A percentile compares a stretch with the other conserved stretches of the same genome.
These are phyloP conservation scores for Agrypnia vestita DNA, from an alignment of 1,140 invertebrate genomes.

Conservation along the genomic window DNA sequence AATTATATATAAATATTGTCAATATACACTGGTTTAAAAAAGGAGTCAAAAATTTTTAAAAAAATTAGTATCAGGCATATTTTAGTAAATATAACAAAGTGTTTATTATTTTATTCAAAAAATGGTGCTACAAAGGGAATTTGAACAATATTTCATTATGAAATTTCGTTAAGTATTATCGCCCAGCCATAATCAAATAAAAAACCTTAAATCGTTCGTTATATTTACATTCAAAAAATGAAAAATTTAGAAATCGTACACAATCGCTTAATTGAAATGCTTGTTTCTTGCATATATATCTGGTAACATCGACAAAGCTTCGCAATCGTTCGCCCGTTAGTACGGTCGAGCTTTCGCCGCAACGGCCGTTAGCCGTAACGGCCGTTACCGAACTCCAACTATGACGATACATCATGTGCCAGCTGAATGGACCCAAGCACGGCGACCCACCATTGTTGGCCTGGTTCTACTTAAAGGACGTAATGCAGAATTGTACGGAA, in stretches of 20 bases:
- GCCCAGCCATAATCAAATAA: too few species aligned
- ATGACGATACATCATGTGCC: constrained; percentile 30
- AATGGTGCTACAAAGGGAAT: too few species aligned
- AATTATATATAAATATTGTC: too few species aligned
- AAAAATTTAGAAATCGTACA: background rate
- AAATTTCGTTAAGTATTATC: too few species aligned
- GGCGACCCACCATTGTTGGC: background rate
- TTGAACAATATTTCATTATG: too few species aligned
- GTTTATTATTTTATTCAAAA: too few species aligned
- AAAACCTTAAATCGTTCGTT: too few species aligned
- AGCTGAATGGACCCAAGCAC: constrained; percentile 12
- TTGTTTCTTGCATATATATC: constrained; percentile 5
- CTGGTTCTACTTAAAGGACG: background rate
- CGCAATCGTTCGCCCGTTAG: constrained; percentile 16
- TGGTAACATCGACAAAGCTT: constrained; percentile 10
- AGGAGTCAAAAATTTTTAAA: too few species aligned
- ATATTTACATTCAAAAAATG: background rate
- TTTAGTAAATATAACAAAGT: too few species aligned
- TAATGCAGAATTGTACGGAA: background rate
- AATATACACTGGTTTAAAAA: too few species aligned
- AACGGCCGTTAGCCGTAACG: constrained; percentile 32
- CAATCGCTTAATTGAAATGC: background rate
- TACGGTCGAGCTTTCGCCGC: background rate
- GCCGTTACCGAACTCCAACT: constrained; percentile 24
- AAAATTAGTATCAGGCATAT: too few species aligned